Conservation (phyloP, 2,113 vertebrate species). For the Leiothrix lutea region DNA sequence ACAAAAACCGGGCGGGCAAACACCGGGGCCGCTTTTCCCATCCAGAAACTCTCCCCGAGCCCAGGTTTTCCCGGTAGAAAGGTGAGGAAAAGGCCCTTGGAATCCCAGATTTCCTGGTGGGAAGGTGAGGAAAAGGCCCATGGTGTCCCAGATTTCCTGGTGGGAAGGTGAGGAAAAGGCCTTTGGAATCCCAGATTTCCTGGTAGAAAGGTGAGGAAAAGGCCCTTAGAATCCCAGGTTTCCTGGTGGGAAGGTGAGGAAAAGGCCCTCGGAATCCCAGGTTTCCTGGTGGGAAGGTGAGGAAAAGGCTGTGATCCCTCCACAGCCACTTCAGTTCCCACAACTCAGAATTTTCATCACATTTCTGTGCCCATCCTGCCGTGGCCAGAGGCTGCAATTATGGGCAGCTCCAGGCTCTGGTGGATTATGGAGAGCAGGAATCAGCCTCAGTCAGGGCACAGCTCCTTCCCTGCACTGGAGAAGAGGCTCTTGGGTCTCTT, state of each 20-base stretch:
- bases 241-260: not conserved
- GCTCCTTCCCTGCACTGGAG: too few relatives aligned
- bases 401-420: not conserved
- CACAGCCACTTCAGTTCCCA: fast-evolving
- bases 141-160: too few relatives aligned
- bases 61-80: not conserved
- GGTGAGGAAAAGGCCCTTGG: not conserved
- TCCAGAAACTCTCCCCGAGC: not conserved
- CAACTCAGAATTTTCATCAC: not conserved
- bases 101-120: not conserved
- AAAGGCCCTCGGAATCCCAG: not conserved
- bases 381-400: not conserved
- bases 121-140: too few relatives aligned
- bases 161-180: not conserved
- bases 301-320: fast-evolving
- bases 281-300: not conserved
- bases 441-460: not conserved
- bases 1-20: not conserved
- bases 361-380: not conserved
- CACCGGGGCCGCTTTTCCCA: not conserved
- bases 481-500: not conserved
- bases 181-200: too few relatives aligned
- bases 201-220: not conserved
- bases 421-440: not conserved
- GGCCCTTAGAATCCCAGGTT: too few relatives aligned